phyloP scores from a whole-genome alignment of 2,888 invertebrate genomes.

The Acanthosepion lycidas region DNA sequence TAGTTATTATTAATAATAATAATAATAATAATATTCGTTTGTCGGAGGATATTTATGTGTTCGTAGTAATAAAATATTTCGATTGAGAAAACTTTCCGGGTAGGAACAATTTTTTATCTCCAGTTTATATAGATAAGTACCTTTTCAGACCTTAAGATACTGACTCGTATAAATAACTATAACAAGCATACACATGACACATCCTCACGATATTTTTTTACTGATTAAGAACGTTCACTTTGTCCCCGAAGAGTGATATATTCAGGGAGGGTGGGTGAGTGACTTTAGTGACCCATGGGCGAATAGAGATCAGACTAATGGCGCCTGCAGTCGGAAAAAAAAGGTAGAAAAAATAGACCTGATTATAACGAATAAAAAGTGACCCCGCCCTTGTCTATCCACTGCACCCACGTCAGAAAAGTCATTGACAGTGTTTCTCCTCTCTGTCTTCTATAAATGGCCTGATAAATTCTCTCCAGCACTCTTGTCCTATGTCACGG shows the following conservation, averaged over 20 bases:
- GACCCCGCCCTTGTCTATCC: slow-evolving; percentile 24
- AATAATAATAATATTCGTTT: no score
- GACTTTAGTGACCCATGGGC: not conserved
- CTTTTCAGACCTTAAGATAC: no score
- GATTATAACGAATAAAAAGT: slow-evolving; percentile 12
- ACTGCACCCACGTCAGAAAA: not conserved
- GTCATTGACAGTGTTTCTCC: not conserved
- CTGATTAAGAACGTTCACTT: not conserved
- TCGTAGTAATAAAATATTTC: no score
- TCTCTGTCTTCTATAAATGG: not conserved
- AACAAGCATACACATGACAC: not conserved
- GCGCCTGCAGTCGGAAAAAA: not conserved
- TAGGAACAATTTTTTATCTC: no score
- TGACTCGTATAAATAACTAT: not conserved
- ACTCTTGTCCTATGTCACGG: not conserved
- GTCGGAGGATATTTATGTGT: no score
- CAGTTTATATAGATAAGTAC: no score
- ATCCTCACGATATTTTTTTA: not conserved
- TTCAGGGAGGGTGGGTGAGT: not conserved
- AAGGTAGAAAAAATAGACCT: not conserved
- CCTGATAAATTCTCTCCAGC: not conserved
- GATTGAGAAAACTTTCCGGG: no score
- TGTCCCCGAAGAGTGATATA: not conserved
- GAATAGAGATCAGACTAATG: slow-evolving; percentile 21
- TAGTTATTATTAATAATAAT: no score